Conservation (phyloP, 1,140 invertebrate species). For the Aphelinus certus region DNA sequence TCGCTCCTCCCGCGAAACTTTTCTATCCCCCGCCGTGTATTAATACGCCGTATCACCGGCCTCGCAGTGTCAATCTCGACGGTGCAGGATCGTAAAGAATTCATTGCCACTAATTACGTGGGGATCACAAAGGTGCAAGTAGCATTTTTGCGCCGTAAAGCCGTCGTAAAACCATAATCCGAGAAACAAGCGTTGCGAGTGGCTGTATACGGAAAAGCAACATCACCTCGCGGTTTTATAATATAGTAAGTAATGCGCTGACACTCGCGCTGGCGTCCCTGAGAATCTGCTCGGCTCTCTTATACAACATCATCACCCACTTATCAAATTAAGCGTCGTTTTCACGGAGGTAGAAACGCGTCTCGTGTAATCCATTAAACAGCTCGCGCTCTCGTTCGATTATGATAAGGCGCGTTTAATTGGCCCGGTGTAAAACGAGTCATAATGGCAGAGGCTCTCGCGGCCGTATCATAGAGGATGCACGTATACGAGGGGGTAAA, state of each 20-base stretch:
- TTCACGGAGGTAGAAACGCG: slow-evolving; percentile 18
- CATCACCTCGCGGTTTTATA: background rate
- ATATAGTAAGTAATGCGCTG: too few relatives aligned
- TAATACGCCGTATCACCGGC: too few relatives aligned
- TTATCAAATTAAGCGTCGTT: slow-evolving; percentile 24
- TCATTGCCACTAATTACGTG: slow-evolving; percentile 26
- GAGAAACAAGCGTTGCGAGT: background rate
- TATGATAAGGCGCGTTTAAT: slow-evolving; percentile 32
- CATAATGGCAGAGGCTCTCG: slow-evolving; percentile 2
- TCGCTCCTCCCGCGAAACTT: too few relatives aligned
- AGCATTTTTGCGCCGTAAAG: background rate
- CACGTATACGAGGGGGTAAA: background rate
- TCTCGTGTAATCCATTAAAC: slow-evolving; percentile 31
- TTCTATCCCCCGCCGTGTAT: too few relatives aligned
- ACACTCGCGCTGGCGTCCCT: too few relatives aligned
- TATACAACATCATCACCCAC: slow-evolving; percentile 14
- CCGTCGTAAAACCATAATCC: slow-evolving; percentile 10
- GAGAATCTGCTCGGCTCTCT: background rate
- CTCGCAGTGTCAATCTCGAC: too few relatives aligned
- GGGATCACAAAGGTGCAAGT: slow-evolving; percentile 3
- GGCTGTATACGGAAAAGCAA: background rate
- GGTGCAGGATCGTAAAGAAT: background rate
- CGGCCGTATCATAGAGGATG: background rate
- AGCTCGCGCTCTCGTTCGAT: slow-evolving; percentile 1
- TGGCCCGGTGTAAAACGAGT: slow-evolving; percentile 8